Evolutionary conservation across 2,888 invertebrate species (phyloP).

Genomic region (Eucera pruinosa): DNA sequence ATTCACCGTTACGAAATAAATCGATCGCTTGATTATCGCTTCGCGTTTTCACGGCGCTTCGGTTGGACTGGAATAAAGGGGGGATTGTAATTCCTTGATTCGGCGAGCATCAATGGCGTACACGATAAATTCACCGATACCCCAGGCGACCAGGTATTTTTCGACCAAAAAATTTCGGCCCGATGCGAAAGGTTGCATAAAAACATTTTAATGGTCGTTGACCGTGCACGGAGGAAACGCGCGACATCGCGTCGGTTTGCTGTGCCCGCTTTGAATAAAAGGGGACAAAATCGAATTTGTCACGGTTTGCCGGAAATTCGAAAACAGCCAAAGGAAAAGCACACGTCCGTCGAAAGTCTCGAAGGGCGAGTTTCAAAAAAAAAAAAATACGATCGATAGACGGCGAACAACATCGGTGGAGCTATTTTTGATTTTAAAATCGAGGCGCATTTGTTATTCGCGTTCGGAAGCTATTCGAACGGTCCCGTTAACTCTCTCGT

Average conservation of each 20-base stretch:
- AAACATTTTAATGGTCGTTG: slow-evolving; percentile 3
- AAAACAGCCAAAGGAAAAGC: background rate
- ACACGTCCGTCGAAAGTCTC: background rate
- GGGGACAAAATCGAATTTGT: background rate
- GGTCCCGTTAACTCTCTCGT: no score
- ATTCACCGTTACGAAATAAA: slow-evolving; percentile 20
- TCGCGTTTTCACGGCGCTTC: slow-evolving; percentile 2
- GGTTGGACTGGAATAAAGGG: slow-evolving; percentile 39
- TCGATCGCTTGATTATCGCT: slow-evolving; percentile 48
- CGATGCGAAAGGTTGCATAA: background rate
- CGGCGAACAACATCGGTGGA: no score
- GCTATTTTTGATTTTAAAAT: no score
- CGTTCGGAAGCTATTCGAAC: no score
- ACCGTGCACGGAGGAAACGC: background rate
- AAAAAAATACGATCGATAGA: background rate
- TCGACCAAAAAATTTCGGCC: background rate
- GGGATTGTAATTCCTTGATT: slow-evolving; percentile 40
- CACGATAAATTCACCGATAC: background rate
- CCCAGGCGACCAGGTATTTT: background rate
- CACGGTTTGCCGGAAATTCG: background rate
- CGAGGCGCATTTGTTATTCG: no score
- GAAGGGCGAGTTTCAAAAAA: background rate
- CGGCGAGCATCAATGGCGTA: slow-evolving; percentile 26
- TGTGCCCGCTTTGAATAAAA: background rate
- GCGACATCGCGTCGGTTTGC: no score